Evolutionary conservation across 2,113 vertebrate species (phyloP), one percentile per base, ranked within the genome.

Genomic region (Thinocorus orbignyianus): DNA sequence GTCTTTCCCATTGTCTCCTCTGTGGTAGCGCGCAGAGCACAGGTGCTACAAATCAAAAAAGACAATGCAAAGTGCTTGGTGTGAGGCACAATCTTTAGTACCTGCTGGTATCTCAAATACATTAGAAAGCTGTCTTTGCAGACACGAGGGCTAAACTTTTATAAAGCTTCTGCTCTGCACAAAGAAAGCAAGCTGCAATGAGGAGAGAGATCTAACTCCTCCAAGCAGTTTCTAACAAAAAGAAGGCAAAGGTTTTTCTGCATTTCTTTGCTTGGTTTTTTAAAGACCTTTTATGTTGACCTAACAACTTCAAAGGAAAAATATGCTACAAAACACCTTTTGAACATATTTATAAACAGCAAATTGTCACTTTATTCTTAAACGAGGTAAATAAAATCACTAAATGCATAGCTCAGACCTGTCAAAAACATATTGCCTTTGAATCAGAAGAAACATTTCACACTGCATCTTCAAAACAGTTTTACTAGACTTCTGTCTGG

Each of bases 351-450:
- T 97, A 70, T 94, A 85, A 85, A 68, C 68, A 89, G 61, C 11
- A 86, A 91, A 92, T 93, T 86, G n/a, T 74, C 73, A 54, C 60
- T 95, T 97, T 64, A 48, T 94, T 96, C 90, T 94, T 91, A 83
- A 95, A 68, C 25, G 90, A 83, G 44, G 49, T 87, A 97, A 97
- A 94, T 86, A 97, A 96, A 96, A 44, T 41, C 77, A 88, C 44
- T 31, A 85, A 94, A 95, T 80, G 33, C 46, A 37, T 73, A 55
- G 44, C 61, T 96, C 77, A 76, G 69, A 86, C 65, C 39, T 94
- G 73, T 93, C 92, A 96, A 92, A 95, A 65, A 30, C 26, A 49
- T 19, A 60, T 9, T 52, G 39, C 49, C 80, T 96, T 93, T 93
- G 90, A 96, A 89, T 92, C 61, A 84, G 88, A 94, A 79, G 60